A percentile compares a stretch with the other conserved stretches of the same genome.
Evolutionary conservation across 1,140 invertebrate genomes (phyloP).

Genomic region (Anastrepha ludens): DNA sequence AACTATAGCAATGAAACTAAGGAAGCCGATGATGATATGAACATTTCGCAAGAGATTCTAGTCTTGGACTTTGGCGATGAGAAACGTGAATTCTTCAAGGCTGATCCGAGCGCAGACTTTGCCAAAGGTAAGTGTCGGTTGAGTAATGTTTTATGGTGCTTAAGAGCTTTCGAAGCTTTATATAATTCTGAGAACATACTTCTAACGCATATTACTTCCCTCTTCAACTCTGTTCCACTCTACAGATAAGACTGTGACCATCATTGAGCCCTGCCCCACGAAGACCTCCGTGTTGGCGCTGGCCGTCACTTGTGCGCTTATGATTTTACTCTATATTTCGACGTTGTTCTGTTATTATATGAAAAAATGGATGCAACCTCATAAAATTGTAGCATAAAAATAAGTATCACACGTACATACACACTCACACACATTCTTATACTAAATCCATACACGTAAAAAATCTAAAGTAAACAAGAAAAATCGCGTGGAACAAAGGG

Average conservation of each 20-base stretch:
- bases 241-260: conserved; percentile 90
- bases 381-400: conserved; percentile 84
- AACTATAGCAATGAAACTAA: conserved; percentile 76
- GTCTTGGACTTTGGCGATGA: conserved; percentile 94
- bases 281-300: conserved; percentile 91
- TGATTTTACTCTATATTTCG: conserved; percentile 92
- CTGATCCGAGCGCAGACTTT: conserved; percentile 86
- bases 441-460: conserved; percentile 58
- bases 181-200: background rate
- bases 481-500: conserved; percentile 33
- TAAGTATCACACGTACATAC: conserved; percentile 42
- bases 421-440: conserved; percentile 54
- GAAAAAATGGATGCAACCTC: conserved; percentile 90
- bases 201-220: background rate
- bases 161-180: background rate
- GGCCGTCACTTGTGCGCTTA: conserved; percentile 90
- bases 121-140: conserved; percentile 77
- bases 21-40: conserved; percentile 90
- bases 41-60: conserved; percentile 93
- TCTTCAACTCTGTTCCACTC: conserved; percentile 64
- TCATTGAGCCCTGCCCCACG: conserved; percentile 91
- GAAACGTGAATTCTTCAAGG: conserved; percentile 87
- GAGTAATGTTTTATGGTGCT: background rate
- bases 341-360: conserved; percentile 93
- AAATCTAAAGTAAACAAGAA: conserved; percentile 57